Evolutionary conservation across 2,113 vertebrate species (phyloP).

Genomic region (Elachura formosa): DNA sequence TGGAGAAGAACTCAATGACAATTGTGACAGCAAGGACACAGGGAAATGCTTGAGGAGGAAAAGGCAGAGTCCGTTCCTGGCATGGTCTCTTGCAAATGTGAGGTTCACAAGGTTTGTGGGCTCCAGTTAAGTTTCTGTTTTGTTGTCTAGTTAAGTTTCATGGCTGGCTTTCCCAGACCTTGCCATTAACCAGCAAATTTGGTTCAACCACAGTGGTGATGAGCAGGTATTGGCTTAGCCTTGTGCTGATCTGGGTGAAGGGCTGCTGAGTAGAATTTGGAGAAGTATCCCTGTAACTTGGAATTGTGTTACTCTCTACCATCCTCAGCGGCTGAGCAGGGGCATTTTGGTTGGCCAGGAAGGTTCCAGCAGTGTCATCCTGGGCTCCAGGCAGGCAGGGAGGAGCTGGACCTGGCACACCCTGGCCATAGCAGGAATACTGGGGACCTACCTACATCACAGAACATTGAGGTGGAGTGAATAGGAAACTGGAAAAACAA

Average conservation of each 20-base stretch:
- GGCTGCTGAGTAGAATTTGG: not conserved
- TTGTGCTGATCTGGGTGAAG: not conserved
- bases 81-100: not conserved
- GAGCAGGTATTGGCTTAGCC: not conserved
- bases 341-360: not conserved
- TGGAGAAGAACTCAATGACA: not conserved
- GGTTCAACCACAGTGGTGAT: not conserved
- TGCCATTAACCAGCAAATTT: not conserved
- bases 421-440: accelerated
- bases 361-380: not conserved
- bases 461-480: accelerated
- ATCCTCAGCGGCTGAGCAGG: accelerated
- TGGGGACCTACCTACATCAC: accelerated
- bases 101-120: not conserved
- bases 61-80: not conserved
- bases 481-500: not conserved
- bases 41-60: not conserved
- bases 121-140: not conserved
- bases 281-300: not conserved
- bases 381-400: not conserved
- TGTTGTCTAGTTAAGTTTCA: not conserved
- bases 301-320: not conserved
- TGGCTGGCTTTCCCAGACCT: not conserved
- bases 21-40: not conserved
- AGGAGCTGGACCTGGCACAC: not conserved